Evolutionary conservation across 2,888 invertebrate genomes (phyloP), one percentile per base, ranked within the genome.

Genomic region (Rhamnusium bicolor): DNA sequence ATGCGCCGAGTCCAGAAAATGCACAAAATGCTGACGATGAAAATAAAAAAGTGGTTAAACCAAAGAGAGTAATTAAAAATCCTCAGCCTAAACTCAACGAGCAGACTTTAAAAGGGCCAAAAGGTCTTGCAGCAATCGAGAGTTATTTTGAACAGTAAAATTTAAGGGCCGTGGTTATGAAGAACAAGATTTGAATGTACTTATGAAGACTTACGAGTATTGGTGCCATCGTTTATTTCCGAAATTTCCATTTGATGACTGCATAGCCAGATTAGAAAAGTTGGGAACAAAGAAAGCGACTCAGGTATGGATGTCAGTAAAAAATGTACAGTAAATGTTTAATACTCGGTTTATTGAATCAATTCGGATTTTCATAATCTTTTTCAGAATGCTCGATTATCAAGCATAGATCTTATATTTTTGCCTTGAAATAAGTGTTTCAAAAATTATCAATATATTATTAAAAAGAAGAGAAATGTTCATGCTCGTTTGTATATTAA

Each of bases 201-300:
- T 98, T 0, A 90, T 99, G 89, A 93, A 94, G 68, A 93, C 92
- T 71, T 86, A 98, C 68, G 96, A 98, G 83, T 96, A 98, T 85
- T 99, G 98, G 98, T 94, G 94, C 0, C 97, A 98, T 87, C 90
- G 98, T 62, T 88, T 99, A 78, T 98, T 94, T 88, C 98, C 98
- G 0, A 96, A 94, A 84, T 94, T 94, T 84, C 91, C 93, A 12
- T 98, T 98, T 88, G 95, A 95, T 84, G 97, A 98, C 86, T 94
- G 95, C 76, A 87, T 98, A 2, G 90, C 91, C n/a, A 91, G 91
- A 84, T 89, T 94, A 18, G 98, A 98, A 86, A 93, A 92, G 73
- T 89, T 98, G 0, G 98, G 98, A 0, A 90, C 91, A 62, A 98
- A 97, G 84, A 94, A 92, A 82, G 90, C 92, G 53, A 92, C 97